Evolutionary conservation across 2,113 vertebrate species (phyloP), one percentile per base, ranked within the genome.

Genomic region (Paratilapia polleni): DNA sequence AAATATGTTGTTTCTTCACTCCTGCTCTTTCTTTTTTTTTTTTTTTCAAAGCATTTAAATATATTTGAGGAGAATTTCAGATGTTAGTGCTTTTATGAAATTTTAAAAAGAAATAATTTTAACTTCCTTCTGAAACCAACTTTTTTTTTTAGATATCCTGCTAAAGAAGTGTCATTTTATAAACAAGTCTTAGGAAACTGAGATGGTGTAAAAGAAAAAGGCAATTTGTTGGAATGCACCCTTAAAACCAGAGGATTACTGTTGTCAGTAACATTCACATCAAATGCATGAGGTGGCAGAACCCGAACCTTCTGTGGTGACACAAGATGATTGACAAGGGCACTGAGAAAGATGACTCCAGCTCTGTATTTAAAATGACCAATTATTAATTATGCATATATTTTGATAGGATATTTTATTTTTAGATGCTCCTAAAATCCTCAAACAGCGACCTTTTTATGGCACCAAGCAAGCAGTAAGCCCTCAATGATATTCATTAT

Each of bases 381-480:
- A 60, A 22, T 36, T 84, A 87, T 94, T 89, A 89, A 94, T 94
- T 91, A 94, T 94, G 86, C 56, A 94, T 91, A 49, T 66, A 66
- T 61, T 83, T 83, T 88, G 92, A 93, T 93, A 86, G 92, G 91
- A 81, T 73, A 24, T 80, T 84, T 88, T 91, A 92, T 93, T 92
- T 93, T 92, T 88, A 89, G 89, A 83, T 14, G 54, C 26, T 73
- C 60, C 79, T 70, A 56, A 89, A 90, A 86, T 89, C 88, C 75
- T 43, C 47, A 43, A 75, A 52, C n/a, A 15, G 47, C 12, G 41
- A 85, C 78, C 66, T 87, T 87, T 88, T 85, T n/a, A 66, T 19
- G 43, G 80, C 15, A 52, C 59, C 57, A 20, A 75, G 64, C 56
- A 91, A 90, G 91, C 89, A 80, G 31, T 5, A 19, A 81, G 59